Conservation (phyloP, 2,797 vertebrate genomes). For the Sebastes trivittatus region DNA sequence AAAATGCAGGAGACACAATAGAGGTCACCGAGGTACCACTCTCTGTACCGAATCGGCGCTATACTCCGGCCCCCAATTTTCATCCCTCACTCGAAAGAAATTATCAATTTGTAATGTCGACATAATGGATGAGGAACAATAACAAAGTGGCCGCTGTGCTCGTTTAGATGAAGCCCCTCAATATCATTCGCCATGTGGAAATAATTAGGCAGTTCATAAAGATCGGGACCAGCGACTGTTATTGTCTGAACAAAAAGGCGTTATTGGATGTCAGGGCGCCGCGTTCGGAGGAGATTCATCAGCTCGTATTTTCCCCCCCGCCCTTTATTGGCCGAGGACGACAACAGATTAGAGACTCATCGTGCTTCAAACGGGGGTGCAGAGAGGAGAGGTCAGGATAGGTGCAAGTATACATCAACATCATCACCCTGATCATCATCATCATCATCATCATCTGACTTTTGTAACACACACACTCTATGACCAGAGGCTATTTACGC, state of each 20-base stretch:
- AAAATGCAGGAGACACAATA: slow-evolving; percentile 68
- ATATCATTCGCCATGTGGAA: slow-evolving; percentile 23
- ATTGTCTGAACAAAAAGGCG: slow-evolving; percentile 22
- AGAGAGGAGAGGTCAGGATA: slow-evolving; percentile 38
- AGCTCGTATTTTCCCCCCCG: not conserved
- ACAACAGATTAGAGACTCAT: slow-evolving; percentile 34
- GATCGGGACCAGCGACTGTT: slow-evolving; percentile 14
- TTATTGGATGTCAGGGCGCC: slow-evolving; percentile 13
- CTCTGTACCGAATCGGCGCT: slow-evolving; percentile 11
- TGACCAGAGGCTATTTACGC: slow-evolving; percentile 42
- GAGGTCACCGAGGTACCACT: slow-evolving; percentile 62
- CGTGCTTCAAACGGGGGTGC: not conserved
- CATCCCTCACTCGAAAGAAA: slow-evolving; percentile 19
- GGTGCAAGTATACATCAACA: slow-evolving; percentile 52
- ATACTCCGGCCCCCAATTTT: not conserved
- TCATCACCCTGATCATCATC: slow-evolving; percentile 24
- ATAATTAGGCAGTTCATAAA: slow-evolving; percentile 49
- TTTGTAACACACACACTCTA: slow-evolving; percentile 18
- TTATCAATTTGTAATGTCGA: slow-evolving; percentile 41
- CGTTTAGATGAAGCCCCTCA: slow-evolving; percentile 30
- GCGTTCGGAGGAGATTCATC: slow-evolving; percentile 22
- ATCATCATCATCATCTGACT: slow-evolving; percentile 30
- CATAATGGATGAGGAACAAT: slow-evolving; percentile 54
- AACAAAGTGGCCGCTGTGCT: slow-evolving; percentile 26
- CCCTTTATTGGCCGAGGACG: slow-evolving; percentile 19